phyloP scores from a whole-genome alignment of 2,113 vertebrate genomes.

The Phaethon lepturus region DNA sequence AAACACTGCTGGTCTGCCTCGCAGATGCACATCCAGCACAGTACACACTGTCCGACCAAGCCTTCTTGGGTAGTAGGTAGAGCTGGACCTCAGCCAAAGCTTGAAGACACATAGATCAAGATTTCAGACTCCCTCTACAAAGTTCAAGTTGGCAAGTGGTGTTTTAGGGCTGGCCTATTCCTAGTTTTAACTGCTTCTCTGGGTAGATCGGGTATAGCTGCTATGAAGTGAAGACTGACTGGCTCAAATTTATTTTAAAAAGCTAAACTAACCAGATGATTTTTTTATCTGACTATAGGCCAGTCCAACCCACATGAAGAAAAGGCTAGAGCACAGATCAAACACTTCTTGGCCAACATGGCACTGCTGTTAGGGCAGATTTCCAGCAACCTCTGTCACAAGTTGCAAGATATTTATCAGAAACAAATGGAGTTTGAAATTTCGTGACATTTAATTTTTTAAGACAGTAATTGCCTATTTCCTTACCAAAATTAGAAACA shows the following conservation, averaged over 20 bases:
- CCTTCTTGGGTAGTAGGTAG: not conserved
- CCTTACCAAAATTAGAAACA: constrained; percentile 58
- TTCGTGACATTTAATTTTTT: constrained; percentile 55
- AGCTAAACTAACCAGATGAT: not conserved
- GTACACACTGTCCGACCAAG: accelerated
- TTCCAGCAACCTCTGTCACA: constrained; percentile 50
- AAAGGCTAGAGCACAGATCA: not conserved
- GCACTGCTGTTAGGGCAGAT: not conserved
- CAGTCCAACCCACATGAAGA: constrained; percentile 14
- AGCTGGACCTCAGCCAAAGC: not conserved
- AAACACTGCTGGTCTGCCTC: not conserved
- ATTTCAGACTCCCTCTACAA: not conserved
- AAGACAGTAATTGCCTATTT: constrained; percentile 55
- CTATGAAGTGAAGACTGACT: not conserved
- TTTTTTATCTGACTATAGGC: constrained; percentile 3
- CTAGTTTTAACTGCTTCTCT: not conserved
- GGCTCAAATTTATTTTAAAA: not conserved
- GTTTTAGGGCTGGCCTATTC: not conserved
- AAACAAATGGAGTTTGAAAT: constrained; percentile 30
- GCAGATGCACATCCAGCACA: accelerated
- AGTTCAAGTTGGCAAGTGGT: not conserved
- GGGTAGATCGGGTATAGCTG: not conserved
- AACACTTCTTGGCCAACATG: not conserved
- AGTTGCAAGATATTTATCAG: constrained; percentile 38
- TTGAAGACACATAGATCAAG: not conserved